Percentiles rank a stretch among this genome's conserved stretches.
phyloP scores from a whole-genome alignment of 1,140 invertebrate genomes.

The Ceratina calcarata region DNA sequence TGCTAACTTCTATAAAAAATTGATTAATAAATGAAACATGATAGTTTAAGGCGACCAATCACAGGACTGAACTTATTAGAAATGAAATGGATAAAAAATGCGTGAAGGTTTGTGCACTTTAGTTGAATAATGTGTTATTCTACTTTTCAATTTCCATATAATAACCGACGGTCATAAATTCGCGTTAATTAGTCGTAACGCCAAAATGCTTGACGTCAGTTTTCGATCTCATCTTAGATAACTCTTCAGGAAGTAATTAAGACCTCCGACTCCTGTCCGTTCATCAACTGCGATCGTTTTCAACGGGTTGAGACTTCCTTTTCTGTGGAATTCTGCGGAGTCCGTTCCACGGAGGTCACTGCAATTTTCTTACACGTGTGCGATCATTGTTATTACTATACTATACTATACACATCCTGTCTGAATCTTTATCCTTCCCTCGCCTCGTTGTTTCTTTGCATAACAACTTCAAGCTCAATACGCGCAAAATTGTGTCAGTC shows the following conservation, averaged over 20 bases:
- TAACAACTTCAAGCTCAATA: background rate
- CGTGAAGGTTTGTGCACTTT: background rate
- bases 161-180: slow-evolving; percentile 1
- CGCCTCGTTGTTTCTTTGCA: background rate
- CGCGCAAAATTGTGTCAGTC: slow-evolving; percentile 34
- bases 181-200: background rate
- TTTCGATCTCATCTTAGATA: slow-evolving; percentile 20
- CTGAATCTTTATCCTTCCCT: slow-evolving; percentile 49
- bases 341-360: slow-evolving; percentile 40
- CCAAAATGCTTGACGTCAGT: background rate
- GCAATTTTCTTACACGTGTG: slow-evolving; percentile 54
- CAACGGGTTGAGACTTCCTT: background rate
- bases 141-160: background rate
- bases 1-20: no score
- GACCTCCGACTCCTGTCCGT: slow-evolving; percentile 1
- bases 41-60: no score
- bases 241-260: slow-evolving; percentile 55
- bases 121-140: background rate
- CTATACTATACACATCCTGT: slow-evolving; percentile 45
- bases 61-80: no score
- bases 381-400: slow-evolving; percentile 61
- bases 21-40: no score
- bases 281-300: slow-evolving; percentile 1
- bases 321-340: slow-evolving; percentile 20
- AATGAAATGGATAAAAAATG: background rate